phyloP scores from a whole-genome alignment of 2,888 invertebrate species.

The Lasius platythorax region DNA sequence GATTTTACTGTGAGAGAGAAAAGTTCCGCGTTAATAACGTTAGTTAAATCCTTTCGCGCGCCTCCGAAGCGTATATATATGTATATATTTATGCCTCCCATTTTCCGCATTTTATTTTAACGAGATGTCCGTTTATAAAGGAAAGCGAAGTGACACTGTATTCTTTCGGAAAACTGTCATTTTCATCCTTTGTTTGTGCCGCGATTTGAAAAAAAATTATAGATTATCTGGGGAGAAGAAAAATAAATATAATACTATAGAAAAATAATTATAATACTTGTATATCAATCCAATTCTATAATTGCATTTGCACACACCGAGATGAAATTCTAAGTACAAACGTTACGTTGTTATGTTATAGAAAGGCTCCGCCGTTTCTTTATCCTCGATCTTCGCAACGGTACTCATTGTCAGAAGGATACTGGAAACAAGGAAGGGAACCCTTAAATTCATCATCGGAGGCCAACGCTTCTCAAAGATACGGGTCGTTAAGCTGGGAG shows the following conservation, averaged over 20 bases:
- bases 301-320: slow-evolving; percentile 5
- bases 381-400: slow-evolving; percentile 40
- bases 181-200: not conserved
- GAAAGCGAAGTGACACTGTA: not conserved
- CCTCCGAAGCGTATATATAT: not conserved
- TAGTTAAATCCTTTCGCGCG: slow-evolving; percentile 62
- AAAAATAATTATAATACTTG: slow-evolving; percentile 1
- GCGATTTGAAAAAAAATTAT: not conserved
- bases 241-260: not conserved
- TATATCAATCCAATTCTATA: not conserved
- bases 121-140: slow-evolving; percentile 5
- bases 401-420: not conserved
- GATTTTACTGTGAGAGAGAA: slow-evolving; percentile 67
- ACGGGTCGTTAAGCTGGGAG: slow-evolving; percentile 77
- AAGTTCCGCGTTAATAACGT: slow-evolving; percentile 68
- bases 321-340: not conserved
- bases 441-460: slow-evolving; percentile 74
- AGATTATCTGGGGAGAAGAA: not conserved
- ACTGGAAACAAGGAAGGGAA: slow-evolving; percentile 31
- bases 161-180: not conserved
- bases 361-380: slow-evolving; percentile 28
- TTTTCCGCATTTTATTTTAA: slow-evolving; percentile 44
- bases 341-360: not conserved
- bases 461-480: slow-evolving; percentile 66
- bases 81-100: slow-evolving; percentile 22